Base-by-base conservation (phyloP, 2,113 vertebrate genomes). In the Calyptomena viridis region DNA sequence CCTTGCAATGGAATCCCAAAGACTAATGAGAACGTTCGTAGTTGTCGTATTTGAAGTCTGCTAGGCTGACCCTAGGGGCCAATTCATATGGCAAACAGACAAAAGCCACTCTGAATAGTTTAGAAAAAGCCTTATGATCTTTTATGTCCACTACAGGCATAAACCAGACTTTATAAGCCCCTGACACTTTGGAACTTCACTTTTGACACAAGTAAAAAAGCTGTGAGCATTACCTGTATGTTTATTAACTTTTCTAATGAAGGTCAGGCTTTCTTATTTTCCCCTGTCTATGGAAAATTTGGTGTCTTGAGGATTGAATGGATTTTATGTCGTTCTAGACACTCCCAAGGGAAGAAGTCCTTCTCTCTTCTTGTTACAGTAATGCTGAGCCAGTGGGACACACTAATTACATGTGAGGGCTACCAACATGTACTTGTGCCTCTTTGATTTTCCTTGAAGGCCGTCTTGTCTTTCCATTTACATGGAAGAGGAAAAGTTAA, bases 241-340 rank as follows among this genome's bases (percentile, higher is more conserved):
- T 68, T 56, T 76, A 50, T 82, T 85, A 86, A 20, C 8, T 76
- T 76, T 85, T 69, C 42, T 89, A 79, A 79, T 50, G 18, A 82
- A 79, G 14, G 16, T 49, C 62, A 80, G 33, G 8, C 74, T 95
- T 80, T 86, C 33, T 6, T 14, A 24, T 91, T 93, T 93, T 53
- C 27, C 16, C 6, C 6, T 60, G 8, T 66, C 44, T 42, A 1
- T 72, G n/a, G 71, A 82, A 82, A 76, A 62, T 83, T 35, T 73
- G 40, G 25, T 85, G 23, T 35, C 67, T 31, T 4, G 4, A 73
- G 74, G 37, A 31, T n/a, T 35, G 30, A 88, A 90, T 77, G 24
- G 87, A 88, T 95, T 94, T 87, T 80, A 35, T 50, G 27, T 95
- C 71, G 53, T 58, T 80, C 35, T 73, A 58, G 67, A 55, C 11